Base-by-base conservation (phyloP, 2,888 invertebrate species). In the Tachystola acroxantha region DNA sequence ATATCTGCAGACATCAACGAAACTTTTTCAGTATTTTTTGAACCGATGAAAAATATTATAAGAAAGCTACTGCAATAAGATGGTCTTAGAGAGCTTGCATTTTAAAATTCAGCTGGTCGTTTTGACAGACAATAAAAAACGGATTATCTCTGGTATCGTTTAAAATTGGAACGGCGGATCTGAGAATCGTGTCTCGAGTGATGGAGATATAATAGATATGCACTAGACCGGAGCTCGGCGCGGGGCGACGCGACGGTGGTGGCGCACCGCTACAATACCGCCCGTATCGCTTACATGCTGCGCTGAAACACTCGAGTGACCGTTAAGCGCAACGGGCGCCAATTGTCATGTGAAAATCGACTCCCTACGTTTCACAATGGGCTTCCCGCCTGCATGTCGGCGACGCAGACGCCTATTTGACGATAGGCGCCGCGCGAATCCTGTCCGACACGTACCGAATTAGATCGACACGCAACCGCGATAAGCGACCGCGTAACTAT, bases 311-410 rank as follows among this genome's bases (percentile, higher is more conserved):
- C 58, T 57, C 60, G 45, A 48, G 57, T 60, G 68, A 72, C 77
- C 71, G 79, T 78, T 81, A 79, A 81, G 78, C 76, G 71, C 56
- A 61, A 53, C 67, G 81, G 80, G 39, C 81, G 81, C 81, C 82
- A 62, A 77, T 70, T 54, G 64, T 74, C 72, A 65, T 64, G 64
- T 68, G 71, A 60, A 76, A 77, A 76, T 75, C 65, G 66, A 68
- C 71, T 60, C 62, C 52, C 41, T 46, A 54, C 44, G 43, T 50
- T 34, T 32, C 42, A 53, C 52, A 46, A 52, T 53, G 43, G 41
- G 37, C 34, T 41, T 43, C 24, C 12, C 64, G 64, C 63, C 70
- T 68, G 65, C 70, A 64, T 69, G 63, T 67, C 68, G 64, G 64
- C 61, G 67, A 5, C 19, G 12, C 12, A 12, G n/a, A n/a, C 14